phyloP scores from a whole-genome alignment of 1,140 invertebrate species.

The Oryctes rhinoceros region DNA sequence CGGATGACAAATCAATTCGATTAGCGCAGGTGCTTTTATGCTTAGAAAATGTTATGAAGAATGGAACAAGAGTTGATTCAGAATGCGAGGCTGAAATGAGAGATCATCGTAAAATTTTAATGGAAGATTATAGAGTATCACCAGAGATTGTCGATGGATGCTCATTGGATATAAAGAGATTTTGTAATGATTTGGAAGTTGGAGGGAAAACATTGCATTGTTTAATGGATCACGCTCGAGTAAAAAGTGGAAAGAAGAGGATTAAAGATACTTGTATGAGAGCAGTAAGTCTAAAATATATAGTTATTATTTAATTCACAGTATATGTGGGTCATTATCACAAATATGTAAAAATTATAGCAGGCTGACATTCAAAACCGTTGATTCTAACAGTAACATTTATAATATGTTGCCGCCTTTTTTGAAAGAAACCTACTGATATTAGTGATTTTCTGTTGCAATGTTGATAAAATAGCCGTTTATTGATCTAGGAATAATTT shows the following conservation, averaged over 20 bases:
- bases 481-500: too few species aligned
- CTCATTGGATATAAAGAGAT: slow-evolving; percentile 81
- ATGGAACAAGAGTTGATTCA: slow-evolving; percentile 74
- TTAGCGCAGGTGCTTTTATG: slow-evolving; percentile 93
- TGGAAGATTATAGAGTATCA: slow-evolving; percentile 92
- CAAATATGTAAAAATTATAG: too few species aligned
- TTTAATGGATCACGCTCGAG: slow-evolving; percentile 88
- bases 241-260: slow-evolving; percentile 67
- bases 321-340: too few species aligned
- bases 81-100: slow-evolving; percentile 89
- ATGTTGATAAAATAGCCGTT: too few species aligned
- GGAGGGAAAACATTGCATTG: slow-evolving; percentile 94
- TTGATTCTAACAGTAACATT: too few species aligned
- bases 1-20: slow-evolving; percentile 83
- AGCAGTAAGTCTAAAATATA: slow-evolving; percentile 63
- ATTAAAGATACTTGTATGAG: slow-evolving; percentile 75
- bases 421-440: too few species aligned
- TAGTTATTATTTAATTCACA: too few species aligned
- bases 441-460: too few species aligned
- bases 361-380: too few species aligned
- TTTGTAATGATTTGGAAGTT: slow-evolving; percentile 74
- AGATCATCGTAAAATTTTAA: slow-evolving; percentile 87
- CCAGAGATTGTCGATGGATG: slow-evolving; percentile 92
- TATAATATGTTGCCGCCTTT: too few species aligned
- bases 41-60: slow-evolving; percentile 85